Conservation (phyloP, 2,797 vertebrate genomes). For the Cyclopterus lumpus region DNA sequence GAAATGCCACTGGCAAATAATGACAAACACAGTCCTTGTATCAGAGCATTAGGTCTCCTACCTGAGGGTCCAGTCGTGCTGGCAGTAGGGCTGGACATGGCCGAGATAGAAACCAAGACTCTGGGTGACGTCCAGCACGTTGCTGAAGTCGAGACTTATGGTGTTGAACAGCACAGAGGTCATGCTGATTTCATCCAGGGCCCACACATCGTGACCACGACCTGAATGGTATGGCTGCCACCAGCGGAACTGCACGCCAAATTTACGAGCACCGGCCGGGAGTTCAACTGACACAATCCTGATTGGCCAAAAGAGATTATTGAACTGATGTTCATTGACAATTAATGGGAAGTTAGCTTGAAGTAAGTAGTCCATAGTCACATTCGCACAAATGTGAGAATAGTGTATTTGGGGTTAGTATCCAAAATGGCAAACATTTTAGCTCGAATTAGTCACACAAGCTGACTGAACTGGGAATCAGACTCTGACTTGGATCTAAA, state of each 20-base stretch:
- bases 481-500: conserved; percentile 45
- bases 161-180: conserved; percentile 97
- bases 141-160: conserved; percentile 97
- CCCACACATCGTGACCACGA: conserved; percentile 95
- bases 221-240: conserved; percentile 99
- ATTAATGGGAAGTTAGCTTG: conserved; percentile 1
- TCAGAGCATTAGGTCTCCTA: conserved; percentile 55
- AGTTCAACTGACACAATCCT: conserved; percentile 98
- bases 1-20: neutral
- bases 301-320: conserved; percentile 7
- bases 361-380: neutral
- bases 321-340: neutral
- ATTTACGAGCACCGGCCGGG: conserved; percentile 91
- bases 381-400: neutral
- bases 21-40: neutral
- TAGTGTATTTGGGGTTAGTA: neutral
- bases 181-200: conserved; percentile 99
- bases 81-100: conserved; percentile 96
- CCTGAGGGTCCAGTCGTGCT: conserved; percentile 98
- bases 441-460: conserved; percentile 56
- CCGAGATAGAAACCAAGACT: conserved; percentile 99
- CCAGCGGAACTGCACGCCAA: conserved; percentile 98
- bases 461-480: conserved; percentile 57
- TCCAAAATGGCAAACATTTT: conserved; percentile 25
- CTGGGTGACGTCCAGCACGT: conserved; percentile 96